Evolutionary conservation across 2,888 invertebrate species (phyloP), one percentile per base, ranked within the genome.

Genomic region (Lamellibrachia satsuma): DNA sequence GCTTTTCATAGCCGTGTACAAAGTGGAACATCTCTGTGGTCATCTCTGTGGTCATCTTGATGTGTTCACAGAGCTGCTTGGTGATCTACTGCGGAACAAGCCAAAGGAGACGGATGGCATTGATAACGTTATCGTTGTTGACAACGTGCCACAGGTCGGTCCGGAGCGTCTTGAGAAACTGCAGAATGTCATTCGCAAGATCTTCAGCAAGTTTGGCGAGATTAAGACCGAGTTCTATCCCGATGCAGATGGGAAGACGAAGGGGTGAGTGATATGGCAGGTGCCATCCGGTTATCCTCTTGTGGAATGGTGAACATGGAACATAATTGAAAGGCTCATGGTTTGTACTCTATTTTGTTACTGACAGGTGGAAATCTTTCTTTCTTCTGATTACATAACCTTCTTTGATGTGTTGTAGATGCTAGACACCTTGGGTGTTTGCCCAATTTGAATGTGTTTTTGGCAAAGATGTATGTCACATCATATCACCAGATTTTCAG

Each of bases 71-170:
- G 99, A 99, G 96, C 97, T 99, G 93, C 97, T 99, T 94, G 98
- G 97, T n/a, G 99, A 99, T 97, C 97, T 99, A 95, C 97, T 99
- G 94, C 98, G 98, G 95, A 98, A 98, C 95, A 98, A 98, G 96
- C 99, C 99, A 2, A 98, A 98, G 94, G 99, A 99, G 97, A 98
- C 98, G 6, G 99, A 99, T 97, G 99, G 99, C 91, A 98, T 99
- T 93, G 99, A 99, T 96, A 98, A 98, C 95, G 98, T 99, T 92
- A 98, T 99, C 94, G 98, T 99, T 15, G 98, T 99, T 11, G 99
- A 99, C 96, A 99, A 99, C 94, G 98, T 99, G 93, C 99, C 99
- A 90, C 98, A 98, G 96, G 99, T 99, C 95, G 99, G 98, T 92
- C 98, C 98, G 75, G 98, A 98, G 94, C 95, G 99, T 92, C 97